A percentile compares a stretch with the other conserved stretches of the same genome.
Conservation (phyloP, 2,113 vertebrate species). For the Megaleporinus macrocephalus region DNA sequence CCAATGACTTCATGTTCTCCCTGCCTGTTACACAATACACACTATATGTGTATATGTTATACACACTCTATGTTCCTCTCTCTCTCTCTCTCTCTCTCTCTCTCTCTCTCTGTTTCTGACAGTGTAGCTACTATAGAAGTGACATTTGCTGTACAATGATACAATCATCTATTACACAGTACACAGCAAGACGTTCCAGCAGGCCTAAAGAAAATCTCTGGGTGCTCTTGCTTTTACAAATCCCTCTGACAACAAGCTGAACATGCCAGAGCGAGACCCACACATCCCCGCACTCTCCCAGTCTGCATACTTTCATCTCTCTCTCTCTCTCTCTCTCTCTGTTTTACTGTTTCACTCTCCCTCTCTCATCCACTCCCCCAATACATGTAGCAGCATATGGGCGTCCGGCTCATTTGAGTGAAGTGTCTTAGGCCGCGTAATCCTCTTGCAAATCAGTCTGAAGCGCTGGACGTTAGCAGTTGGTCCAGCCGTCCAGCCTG, state of each 20-base stretch:
- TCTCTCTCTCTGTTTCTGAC: background rate
- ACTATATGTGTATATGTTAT: slow-evolving; percentile 72
- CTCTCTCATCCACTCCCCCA: slow-evolving; percentile 4
- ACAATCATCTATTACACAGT: background rate
- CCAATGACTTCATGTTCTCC: too few relatives aligned
- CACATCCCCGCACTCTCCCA: too few relatives aligned
- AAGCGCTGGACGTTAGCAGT: slow-evolving; percentile 38
- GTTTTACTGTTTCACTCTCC: too few relatives aligned
- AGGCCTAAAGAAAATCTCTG: slow-evolving; percentile 16
- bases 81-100: slow-evolving; percentile 44
- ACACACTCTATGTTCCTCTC: slow-evolving; percentile 48
- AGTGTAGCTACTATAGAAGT: slow-evolving; percentile 12
- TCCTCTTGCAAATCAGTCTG: slow-evolving; percentile 66
- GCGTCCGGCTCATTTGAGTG: slow-evolving; percentile 53
- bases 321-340: background rate
- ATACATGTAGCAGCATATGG: slow-evolving; percentile 60
- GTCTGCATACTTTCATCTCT: slow-evolving; percentile 4
- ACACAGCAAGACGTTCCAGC: slow-evolving; percentile 13
- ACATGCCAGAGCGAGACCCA: slow-evolving; percentile 50
- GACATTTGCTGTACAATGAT: background rate
- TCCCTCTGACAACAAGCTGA: slow-evolving; percentile 46
- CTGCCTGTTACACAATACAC: slow-evolving; percentile 69
- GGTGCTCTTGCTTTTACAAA: slow-evolving; percentile 41
- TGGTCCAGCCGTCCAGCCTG: slow-evolving; percentile 51
- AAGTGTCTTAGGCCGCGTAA: slow-evolving; percentile 65